Base-by-base conservation (phyloP, 1,140 invertebrate species). In the Liolophura sinensis region DNA sequence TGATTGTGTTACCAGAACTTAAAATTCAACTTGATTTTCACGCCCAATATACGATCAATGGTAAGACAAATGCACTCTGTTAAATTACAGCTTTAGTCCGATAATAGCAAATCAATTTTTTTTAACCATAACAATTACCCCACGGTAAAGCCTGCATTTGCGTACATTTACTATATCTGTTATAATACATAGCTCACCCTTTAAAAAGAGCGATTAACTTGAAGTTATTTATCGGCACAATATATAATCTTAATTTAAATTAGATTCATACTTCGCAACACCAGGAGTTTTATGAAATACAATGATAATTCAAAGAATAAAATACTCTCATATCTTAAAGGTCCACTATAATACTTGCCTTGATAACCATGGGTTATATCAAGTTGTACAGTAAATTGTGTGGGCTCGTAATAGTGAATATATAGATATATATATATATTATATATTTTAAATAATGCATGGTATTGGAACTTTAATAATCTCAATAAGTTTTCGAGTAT, bases 1-100 rank as follows among this genome's bases (percentile, higher is more conserved):
- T 54, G 59, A 61, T 55, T 67, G 54, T 64, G 50, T 50, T 62
- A 16, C 55, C 54, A 51, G 16, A 46, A 65, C 64, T 55, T 49
- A 61, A 59, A 51, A 59, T 46, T 49, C 18, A 25, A 24, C 52
- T 46, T 51, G 7, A 52, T n/a, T 22, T 20, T 56, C 52, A 56
- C n/a, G 25, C 49, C 6, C 49, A 31, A 46, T 27, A 57, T 46
- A 22, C 47, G 22, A 47, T 57, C 46, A 46, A 47, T 27, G 31
- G 57, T 31, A 48, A 20, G 25, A 46, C 56, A 57, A 56, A 57
- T 57, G 31, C 56, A 62, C 50, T 49, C 50, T 49, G 50, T 46
- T 51, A 62, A 48, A 18, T 62, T 22, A 25, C n/a, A 49, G 50
- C 48, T 15, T 51, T 25, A 7, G 18, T 20, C 49, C 49, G 24